These are phyloP conservation scores for Hermatobates lingyangjiaoensis DNA, from an alignment of 1,140 invertebrate genomes.

Conservation along the genomic window DNA sequence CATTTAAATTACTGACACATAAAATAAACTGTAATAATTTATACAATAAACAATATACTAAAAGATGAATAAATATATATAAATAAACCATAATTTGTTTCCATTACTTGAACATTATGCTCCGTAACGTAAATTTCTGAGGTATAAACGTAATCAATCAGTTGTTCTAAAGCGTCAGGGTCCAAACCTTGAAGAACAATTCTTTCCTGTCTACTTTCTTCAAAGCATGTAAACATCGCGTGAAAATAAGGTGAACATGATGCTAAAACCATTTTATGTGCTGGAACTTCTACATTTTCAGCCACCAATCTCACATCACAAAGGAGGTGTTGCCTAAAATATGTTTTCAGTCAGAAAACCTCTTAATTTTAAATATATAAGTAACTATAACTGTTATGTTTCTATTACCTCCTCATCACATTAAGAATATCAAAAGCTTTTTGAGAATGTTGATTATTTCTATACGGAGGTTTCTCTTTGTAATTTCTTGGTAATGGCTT, in stretches of 20 bases:
- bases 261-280: slow-evolving; percentile 83
- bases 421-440: slow-evolving; percentile 74
- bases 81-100: too few species aligned
- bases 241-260: slow-evolving; percentile 89
- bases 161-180: slow-evolving; percentile 48
- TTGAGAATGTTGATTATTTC: slow-evolving; percentile 60
- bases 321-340: slow-evolving; percentile 49
- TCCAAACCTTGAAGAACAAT: slow-evolving; percentile 73
- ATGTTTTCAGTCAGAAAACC: too few species aligned
- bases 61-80: too few species aligned
- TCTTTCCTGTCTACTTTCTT: slow-evolving; percentile 62
- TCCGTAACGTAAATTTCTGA: slow-evolving; percentile 78
- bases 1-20: too few species aligned
- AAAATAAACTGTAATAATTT: too few species aligned
- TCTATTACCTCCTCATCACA: slow-evolving; percentile 74
- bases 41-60: too few species aligned
- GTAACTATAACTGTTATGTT: too few species aligned
- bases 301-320: slow-evolving; percentile 77
- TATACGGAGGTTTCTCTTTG: slow-evolving; percentile 56
- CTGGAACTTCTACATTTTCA: slow-evolving; percentile 57
- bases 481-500: slow-evolving; percentile 43
- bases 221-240: slow-evolving; percentile 92
- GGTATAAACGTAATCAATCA: slow-evolving; percentile 83
- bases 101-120: slow-evolving; percentile 87
- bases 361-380: too few species aligned